phyloP scores from a whole-genome alignment of 2,797 vertebrate genomes.

The Etheostoma perlongum region DNA sequence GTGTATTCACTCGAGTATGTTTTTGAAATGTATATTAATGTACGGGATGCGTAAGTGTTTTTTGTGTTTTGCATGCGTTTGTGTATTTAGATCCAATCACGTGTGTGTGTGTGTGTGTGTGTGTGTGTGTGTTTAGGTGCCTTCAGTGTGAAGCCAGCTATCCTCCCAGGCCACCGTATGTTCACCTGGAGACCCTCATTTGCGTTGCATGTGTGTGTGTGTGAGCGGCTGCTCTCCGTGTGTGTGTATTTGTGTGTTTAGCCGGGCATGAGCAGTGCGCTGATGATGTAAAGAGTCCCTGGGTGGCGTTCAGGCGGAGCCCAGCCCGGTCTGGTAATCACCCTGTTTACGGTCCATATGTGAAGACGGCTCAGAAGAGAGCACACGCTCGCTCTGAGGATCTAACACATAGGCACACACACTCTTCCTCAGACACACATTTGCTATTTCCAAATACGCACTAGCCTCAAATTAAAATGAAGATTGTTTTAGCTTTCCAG shows the following conservation, averaged over 20 bases:
- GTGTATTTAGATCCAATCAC: constrained; percentile 39
- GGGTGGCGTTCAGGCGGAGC: constrained; percentile 85
- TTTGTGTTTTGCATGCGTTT: constrained; percentile 44
- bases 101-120: neutral
- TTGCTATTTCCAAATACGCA: constrained; percentile 53
- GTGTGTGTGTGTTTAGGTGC: constrained; percentile 67
- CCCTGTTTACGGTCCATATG: constrained; percentile 88
- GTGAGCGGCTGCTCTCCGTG: constrained; percentile 32
- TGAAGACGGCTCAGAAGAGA: constrained; percentile 83
- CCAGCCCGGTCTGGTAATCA: constrained; percentile 86
- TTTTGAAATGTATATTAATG: constrained; percentile 44
- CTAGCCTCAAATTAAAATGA: constrained; percentile 56
- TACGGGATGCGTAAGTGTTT: constrained; percentile 19
- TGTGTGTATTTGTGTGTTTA: constrained; percentile 77
- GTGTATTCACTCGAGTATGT: constrained; percentile 24
- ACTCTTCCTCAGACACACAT: constrained; percentile 56
- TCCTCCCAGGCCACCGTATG: constrained; percentile 77
- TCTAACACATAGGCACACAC: constrained; percentile 58
- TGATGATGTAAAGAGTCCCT: constrained; percentile 86
- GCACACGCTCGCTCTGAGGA: constrained; percentile 64
- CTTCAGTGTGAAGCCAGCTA: constrained; percentile 60
- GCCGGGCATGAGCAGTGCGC: constrained; percentile 77
- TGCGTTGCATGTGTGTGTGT: constrained; percentile 39
- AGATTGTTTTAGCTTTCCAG: constrained; percentile 57
- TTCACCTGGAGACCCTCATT: constrained; percentile 79